Evolutionary conservation across 2,888 invertebrate genomes (phyloP).

Genomic region (Acrobasis repandana): DNA sequence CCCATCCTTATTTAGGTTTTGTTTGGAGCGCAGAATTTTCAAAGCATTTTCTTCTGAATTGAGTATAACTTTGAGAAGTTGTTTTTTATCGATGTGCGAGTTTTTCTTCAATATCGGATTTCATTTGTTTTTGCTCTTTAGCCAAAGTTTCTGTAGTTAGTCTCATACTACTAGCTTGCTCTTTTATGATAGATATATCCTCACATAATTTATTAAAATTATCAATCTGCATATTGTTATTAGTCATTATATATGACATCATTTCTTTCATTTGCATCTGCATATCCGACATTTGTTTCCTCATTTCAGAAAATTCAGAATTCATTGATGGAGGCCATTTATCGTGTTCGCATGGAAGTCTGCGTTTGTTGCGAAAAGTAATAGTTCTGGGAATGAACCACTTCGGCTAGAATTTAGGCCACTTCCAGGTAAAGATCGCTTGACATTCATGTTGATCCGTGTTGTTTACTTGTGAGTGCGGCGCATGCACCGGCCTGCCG

Average conservation of each 20-base stretch:
- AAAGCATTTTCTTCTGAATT: neutral
- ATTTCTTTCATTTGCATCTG: slow-evolving; percentile 4
- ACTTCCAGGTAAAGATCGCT: slow-evolving; percentile 2
- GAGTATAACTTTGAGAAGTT: neutral
- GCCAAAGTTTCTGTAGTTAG: neutral
- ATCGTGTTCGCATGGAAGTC: neutral
- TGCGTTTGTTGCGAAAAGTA: slow-evolving; percentile 9
- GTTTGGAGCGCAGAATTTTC: neutral
- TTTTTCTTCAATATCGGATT: neutral
- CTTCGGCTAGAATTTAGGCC: neutral
- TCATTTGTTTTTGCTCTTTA: slow-evolving; percentile 1
- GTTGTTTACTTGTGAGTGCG: neutral
- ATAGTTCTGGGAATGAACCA: slow-evolving; percentile 9
- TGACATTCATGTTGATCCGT: slow-evolving; percentile 2
- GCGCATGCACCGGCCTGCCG: neutral
- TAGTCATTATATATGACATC: neutral
- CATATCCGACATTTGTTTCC: slow-evolving; percentile 5
- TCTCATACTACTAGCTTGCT: slow-evolving; percentile 17
- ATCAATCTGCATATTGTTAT: neutral
- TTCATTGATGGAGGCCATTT: neutral
- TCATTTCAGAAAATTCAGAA: neutral
- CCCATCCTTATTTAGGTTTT: neutral
- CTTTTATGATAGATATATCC: slow-evolving; percentile 14
- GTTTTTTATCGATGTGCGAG: neutral
- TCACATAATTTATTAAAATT: slow-evolving; percentile 8